Evolutionary conservation across 2,888 invertebrate genomes (phyloP).

Genomic region (Julus scanicus): DNA sequence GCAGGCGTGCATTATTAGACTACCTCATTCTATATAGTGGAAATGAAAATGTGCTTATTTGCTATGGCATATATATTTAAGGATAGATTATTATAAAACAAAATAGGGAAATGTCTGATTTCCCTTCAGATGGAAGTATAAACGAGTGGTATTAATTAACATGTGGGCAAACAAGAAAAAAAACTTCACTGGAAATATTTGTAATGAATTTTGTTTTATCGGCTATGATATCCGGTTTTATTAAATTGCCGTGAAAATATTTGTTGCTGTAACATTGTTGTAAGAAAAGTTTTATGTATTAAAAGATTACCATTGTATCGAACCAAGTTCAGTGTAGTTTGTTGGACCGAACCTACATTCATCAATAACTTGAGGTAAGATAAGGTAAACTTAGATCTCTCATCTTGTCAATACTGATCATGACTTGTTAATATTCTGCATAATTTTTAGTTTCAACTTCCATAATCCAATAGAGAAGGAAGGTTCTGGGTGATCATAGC

Average conservation of each 20-base stretch:
- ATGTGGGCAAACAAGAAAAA: slow-evolving; percentile 31
- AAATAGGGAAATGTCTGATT: not conserved
- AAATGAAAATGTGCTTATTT: slow-evolving; percentile 47
- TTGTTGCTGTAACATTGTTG: slow-evolving; percentile 52
- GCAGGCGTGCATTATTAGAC: slow-evolving; percentile 50
- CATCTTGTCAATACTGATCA: too few species aligned
- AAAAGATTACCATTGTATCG: slow-evolving; percentile 43
- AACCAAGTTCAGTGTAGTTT: not conserved
- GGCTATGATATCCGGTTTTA: slow-evolving; percentile 43
- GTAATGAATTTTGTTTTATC: slow-evolving; percentile 48
- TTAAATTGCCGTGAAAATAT: slow-evolving; percentile 49
- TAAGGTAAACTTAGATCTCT: too few species aligned
- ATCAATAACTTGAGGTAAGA: too few species aligned
- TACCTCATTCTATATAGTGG: slow-evolving; percentile 52
- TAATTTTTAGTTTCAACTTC: too few species aligned
- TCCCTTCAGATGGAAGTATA: slow-evolving; percentile 42
- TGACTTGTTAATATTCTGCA: too few species aligned
- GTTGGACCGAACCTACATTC: too few species aligned
- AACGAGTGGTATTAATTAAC: slow-evolving; percentile 25
- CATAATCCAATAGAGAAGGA: too few species aligned
- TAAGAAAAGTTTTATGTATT: slow-evolving; percentile 52
- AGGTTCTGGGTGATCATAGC: too few species aligned
- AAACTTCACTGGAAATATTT: slow-evolving; percentile 41
- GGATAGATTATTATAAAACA: slow-evolving; percentile 42
- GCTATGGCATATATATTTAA: slow-evolving; percentile 32